A percentile compares a stretch with the other conserved stretches of the same genome.
phyloP scores from a whole-genome alignment of 1,140 invertebrate genomes.

The Caenorhabditis remanei region DNA sequence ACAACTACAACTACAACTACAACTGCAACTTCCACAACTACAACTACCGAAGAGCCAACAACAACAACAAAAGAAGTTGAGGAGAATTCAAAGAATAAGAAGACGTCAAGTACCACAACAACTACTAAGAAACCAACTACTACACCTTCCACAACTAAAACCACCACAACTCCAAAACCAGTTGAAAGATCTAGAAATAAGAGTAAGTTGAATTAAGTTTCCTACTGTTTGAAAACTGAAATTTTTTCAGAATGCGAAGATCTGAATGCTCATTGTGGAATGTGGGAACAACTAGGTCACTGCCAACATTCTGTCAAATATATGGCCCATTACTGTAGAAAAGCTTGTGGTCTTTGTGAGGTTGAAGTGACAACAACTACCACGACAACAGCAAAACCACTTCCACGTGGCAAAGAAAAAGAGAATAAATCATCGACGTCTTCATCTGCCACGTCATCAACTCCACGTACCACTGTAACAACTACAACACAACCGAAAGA shows the following conservation, averaged over 20 bases:
- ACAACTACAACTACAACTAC: slow-evolving; percentile 65
- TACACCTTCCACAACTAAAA: slow-evolving; percentile 16
- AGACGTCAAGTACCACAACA: slow-evolving; percentile 48
- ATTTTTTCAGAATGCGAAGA: slow-evolving; percentile 73
- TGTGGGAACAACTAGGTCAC: slow-evolving; percentile 77
- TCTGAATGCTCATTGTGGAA: slow-evolving; percentile 77
- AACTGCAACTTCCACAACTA: slow-evolving; percentile 38
- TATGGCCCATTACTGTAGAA: slow-evolving; percentile 77
- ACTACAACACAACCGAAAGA: not conserved
- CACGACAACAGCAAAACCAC: not conserved
- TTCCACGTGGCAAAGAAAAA: slow-evolving; percentile 47
- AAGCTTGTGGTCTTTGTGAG: slow-evolving; percentile 73
- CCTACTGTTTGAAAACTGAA: too few species aligned
- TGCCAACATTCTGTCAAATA: slow-evolving; percentile 77
- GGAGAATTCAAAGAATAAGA: slow-evolving; percentile 27
- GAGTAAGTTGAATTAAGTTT: slow-evolving; percentile 3
- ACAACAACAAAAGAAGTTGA: slow-evolving; percentile 55
- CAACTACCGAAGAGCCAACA: slow-evolving; percentile 62
- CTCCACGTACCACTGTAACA: slow-evolving; percentile 19
- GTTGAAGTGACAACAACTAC: slow-evolving; percentile 41
- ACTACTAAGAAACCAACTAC: slow-evolving; percentile 55
- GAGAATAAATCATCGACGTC: slow-evolving; percentile 32
- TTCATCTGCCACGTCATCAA: slow-evolving; percentile 27
- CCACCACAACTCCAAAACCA: slow-evolving; percentile 58
- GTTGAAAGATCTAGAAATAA: slow-evolving; percentile 57